These are phyloP conservation scores for Lacerta agilis DNA, from an alignment of 2,797 vertebrate genomes.

Conservation along the genomic window DNA sequence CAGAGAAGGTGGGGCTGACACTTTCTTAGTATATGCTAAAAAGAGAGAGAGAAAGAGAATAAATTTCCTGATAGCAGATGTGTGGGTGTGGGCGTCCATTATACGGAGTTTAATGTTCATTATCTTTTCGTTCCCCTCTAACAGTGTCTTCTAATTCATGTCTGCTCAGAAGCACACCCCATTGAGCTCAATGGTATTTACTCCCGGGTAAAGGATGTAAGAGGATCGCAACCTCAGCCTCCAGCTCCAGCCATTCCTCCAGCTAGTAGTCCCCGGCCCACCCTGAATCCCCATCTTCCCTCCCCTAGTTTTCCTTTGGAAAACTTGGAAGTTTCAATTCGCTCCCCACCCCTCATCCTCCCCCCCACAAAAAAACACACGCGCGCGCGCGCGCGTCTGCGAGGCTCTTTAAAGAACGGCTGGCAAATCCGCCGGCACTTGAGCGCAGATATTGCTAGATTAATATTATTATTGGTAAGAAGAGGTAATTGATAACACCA, in stretches of 20 bases:
- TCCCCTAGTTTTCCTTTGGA: constrained; percentile 56
- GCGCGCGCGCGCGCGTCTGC: constrained; percentile 26
- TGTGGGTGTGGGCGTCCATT: neutral
- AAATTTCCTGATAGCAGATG: neutral
- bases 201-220: neutral
- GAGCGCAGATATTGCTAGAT: constrained; percentile 82
- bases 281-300: constrained; percentile 2
- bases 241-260: neutral
- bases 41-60: neutral
- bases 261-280: neutral
- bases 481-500: constrained; percentile 83
- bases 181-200: neutral
- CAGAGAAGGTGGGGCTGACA: constrained; percentile 10
- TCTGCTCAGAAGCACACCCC: neutral
- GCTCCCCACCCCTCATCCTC: neutral
- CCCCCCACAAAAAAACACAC: neutral
- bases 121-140: neutral
- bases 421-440: constrained; percentile 74
- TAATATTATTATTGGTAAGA: constrained; percentile 86
- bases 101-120: neutral
- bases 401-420: constrained; percentile 62
- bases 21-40: neutral
- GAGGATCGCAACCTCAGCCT: neutral
- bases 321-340: constrained; percentile 58
- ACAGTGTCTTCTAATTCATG: neutral